Base-by-base conservation (phyloP, 2,888 invertebrate species). In the Lysandra bellargus region DNA sequence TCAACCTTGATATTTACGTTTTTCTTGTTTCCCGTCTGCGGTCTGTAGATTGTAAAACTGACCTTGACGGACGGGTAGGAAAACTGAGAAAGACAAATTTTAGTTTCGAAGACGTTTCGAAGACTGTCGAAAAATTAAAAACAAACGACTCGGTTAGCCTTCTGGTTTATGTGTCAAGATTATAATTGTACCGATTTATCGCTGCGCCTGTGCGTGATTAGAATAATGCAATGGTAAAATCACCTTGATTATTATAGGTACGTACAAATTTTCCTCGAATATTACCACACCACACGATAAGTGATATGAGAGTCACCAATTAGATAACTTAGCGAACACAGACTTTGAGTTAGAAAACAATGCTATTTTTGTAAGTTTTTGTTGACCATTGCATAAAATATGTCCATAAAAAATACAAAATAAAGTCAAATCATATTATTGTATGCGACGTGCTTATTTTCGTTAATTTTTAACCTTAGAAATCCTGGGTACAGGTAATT, bases 171-270 rank as follows among this genome's bases (percentile, higher is more conserved):
- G 64, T 64, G 64, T 64, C 64, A 64, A 64, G 64, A 64, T 64
- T 64, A 64, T 64, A 4, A 64, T 61, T 64, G 64, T 64, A 30
- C 64, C 64, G 30, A 64, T 64, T 64, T 64, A 64, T 64, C 64
- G 23, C 30, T 64, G 9, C 64, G 30, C n/a, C 64, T 30, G 64
- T 64, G 9, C 64, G 64, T 64, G 64, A 64, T 64, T 30, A 12
- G 12, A 64, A 30, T 64, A 30, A 23, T 64, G 64, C 30, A 30
- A 30, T 30, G 23, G n/a, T n/a, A 61, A 12, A 9, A 23, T 61
- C 23, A 7, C 61, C 61, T 61, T 61, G 61, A 23, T 23, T 23
- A 61, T 61, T 61, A 61, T 57, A 57, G 17, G 17, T 57, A 61
- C 23, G n/a, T n/a, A 23, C 23, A 6, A 61, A 61, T 61, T 61